Percentiles rank a stretch among this genome's conserved stretches.
These are phyloP conservation scores for Coreius guichenoti DNA, from an alignment of 2,797 vertebrate species.

Conservation along the genomic window DNA sequence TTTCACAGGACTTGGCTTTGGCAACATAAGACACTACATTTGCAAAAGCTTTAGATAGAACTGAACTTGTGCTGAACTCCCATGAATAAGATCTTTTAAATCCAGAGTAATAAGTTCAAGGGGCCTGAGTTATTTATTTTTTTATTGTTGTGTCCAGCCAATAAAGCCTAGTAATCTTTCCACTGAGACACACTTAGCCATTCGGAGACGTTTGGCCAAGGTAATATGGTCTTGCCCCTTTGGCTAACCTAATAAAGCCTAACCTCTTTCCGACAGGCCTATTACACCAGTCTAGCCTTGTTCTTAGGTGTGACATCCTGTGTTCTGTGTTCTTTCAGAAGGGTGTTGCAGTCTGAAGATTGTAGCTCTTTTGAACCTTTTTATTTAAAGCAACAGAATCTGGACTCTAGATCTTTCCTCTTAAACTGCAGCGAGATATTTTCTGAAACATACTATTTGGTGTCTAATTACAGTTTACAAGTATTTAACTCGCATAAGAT, in stretches of 20 bases:
- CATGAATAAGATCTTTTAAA: constrained; percentile 40
- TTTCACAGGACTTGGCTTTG: constrained; percentile 43
- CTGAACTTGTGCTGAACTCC: constrained; percentile 61
- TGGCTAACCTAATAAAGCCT: constrained; percentile 44
- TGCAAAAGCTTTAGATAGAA: constrained; percentile 65
- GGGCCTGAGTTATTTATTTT: constrained; percentile 13
- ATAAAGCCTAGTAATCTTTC: constrained; percentile 33
- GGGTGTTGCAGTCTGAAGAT: constrained; percentile 13
- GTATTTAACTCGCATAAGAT: constrained; percentile 24
- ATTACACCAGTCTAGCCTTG: constrained; percentile 24
- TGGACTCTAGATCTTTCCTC: not conserved
- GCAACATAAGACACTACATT: constrained; percentile 32
- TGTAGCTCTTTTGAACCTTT: constrained; percentile 3
- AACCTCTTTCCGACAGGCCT: constrained; percentile 41
- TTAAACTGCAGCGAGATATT: constrained; percentile 23
- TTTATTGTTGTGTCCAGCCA: constrained; percentile 29
- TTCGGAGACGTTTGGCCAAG: constrained; percentile 18
- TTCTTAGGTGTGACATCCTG: constrained; percentile 45
- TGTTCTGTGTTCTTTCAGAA: constrained; percentile 23
- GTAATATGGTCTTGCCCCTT: constrained; percentile 40
- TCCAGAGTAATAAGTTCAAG: constrained; percentile 39
- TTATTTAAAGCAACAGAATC: constrained; percentile 23
- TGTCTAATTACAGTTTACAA: constrained; percentile 48
- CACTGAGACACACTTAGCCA: constrained; percentile 40
- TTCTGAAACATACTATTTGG: constrained; percentile 25